Evolutionary conservation across 2,113 vertebrate species (phyloP), one percentile per base, ranked within the genome.

Genomic region (Irena cyanogastra): DNA sequence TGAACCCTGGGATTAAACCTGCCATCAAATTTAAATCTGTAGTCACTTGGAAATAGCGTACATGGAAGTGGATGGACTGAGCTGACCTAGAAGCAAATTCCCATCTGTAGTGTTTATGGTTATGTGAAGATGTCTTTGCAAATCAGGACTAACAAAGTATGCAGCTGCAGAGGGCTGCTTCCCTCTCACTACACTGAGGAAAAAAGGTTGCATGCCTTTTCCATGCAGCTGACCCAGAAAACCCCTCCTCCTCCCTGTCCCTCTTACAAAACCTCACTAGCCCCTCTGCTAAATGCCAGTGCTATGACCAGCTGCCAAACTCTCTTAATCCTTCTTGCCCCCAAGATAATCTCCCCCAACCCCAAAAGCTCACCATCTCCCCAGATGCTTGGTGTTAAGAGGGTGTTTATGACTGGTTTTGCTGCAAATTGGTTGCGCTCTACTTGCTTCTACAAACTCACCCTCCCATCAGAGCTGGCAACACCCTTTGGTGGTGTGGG

Each of bases 31-130:
- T 93, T 64, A 77, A 83, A 57, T 49, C 57, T 42, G 31, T 80
- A 90, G 92, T 59, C 53, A 12, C 95, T 89, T 84, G 83, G 56
- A 88, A 75, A n/a, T 44, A 41, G 71, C 45, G 79, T 56, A 27
- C 18, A 2, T 77, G 85, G 72, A 86, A 85, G 49, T 60, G 75
- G 76, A 41, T 94, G 92, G 79, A 94, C 96, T 93, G 85, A 71
- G 47, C 71, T 93, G 94, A 96, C 95, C 94, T 93, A 96, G 80
- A 95, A 97, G 88, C 69, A n/a, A 33, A 92, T 92, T 93, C 90
- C 93, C 92, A 78, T 95, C 88, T 95, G 90, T 78, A 65, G 52
- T 68, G 85, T 96, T 96, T 78, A 95, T 92, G 93, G 88, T 94
- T 94, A 75, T 7, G 61, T 94, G 95, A 92, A 96, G 88, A 94